A percentile compares a stretch with the other conserved stretches of the same genome.
phyloP scores from a whole-genome alignment of 2,113 vertebrate species.

The Myrmecobius fasciatus region DNA sequence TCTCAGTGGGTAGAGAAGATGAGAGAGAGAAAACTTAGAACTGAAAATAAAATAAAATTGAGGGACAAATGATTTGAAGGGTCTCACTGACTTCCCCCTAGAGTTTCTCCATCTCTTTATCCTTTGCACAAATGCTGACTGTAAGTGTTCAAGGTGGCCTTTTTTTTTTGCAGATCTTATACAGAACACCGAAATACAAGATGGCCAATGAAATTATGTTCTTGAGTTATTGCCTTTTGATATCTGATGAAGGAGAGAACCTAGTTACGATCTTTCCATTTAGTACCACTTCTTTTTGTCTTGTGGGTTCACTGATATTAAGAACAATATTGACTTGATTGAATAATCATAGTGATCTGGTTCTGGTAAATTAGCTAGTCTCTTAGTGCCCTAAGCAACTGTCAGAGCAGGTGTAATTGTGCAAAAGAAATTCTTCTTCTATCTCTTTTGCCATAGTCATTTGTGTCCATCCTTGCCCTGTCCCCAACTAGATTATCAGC shows the following conservation, averaged over 20 bases:
- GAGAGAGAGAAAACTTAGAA: not conserved
- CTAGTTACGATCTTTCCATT: not conserved
- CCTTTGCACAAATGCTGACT: not conserved
- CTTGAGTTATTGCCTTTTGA: not conserved
- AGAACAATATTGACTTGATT: not conserved
- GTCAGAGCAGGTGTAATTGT: not conserved
- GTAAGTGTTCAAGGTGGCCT: not conserved
- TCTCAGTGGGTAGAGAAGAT: not conserved
- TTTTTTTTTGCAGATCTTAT: not conserved
- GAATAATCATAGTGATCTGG: not conserved
- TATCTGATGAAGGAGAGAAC: not conserved
- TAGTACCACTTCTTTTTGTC: not conserved
- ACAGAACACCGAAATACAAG: not conserved
- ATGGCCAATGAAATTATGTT: not conserved
- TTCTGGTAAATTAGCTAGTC: too few species aligned
- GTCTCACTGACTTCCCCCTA: not conserved
- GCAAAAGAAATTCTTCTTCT: not conserved
- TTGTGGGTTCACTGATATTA: not conserved
- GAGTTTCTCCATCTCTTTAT: not conserved
- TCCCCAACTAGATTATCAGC: too few species aligned
- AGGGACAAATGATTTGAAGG: not conserved
- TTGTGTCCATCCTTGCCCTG: too few species aligned
- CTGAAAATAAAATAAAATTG: not conserved
- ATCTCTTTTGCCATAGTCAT: too few species aligned
- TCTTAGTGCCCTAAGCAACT: not conserved